These are phyloP conservation scores for Scophthalmus maximus DNA, from an alignment of 2,113 vertebrate genomes.

Conservation along the genomic window DNA sequence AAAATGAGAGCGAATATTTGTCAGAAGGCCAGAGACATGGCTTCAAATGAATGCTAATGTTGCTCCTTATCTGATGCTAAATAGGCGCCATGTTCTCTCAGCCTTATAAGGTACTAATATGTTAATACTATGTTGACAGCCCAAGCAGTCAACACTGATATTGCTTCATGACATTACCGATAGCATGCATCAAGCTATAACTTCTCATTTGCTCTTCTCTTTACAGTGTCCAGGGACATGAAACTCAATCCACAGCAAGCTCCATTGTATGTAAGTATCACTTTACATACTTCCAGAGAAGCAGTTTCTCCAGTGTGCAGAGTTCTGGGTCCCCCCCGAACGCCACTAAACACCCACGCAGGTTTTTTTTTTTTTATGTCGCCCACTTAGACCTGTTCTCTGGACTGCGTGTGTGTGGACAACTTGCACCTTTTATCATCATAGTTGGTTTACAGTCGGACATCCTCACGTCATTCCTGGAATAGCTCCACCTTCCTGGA, in stretches of 20 bases:
- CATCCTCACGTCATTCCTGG: slow-evolving; percentile 11
- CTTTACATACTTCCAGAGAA: background rate
- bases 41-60: background rate
- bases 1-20: background rate
- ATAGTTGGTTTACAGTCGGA: background rate
- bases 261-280: slow-evolving; percentile 96
- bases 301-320: background rate
- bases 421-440: slow-evolving; percentile 16
- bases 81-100: background rate
- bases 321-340: background rate
- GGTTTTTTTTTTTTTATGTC: slow-evolving; percentile 1
- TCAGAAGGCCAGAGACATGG: background rate
- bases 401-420: background rate
- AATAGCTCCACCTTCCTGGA: slow-evolving; percentile 3
- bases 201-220: slow-evolving; percentile 46
- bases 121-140: background rate
- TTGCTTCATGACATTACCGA: background rate
- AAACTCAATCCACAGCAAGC: slow-evolving; percentile 98
- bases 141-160: background rate
- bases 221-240: slow-evolving; percentile 95
- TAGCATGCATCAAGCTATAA: background rate
- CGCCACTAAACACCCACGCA: background rate
- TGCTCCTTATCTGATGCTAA: background rate
- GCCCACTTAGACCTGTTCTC: background rate
- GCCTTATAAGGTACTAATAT: background rate